Percentiles rank a stretch among this genome's conserved stretches.
Evolutionary conservation across 2,888 invertebrate genomes (phyloP).

Genomic region (Salticus scenicus): DNA sequence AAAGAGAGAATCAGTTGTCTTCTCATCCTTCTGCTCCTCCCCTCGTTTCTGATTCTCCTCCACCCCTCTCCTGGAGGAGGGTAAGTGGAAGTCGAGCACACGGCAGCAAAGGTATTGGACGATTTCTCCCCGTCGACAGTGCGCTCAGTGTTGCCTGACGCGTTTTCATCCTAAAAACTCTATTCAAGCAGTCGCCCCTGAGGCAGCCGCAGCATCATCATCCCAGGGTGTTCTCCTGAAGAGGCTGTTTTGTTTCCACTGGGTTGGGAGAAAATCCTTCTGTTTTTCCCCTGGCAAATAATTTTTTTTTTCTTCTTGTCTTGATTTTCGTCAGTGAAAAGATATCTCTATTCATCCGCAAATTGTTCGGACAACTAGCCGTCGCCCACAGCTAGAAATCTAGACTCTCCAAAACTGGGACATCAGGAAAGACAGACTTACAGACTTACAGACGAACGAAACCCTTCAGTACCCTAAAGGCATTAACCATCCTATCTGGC

Average conservation of each 20-base stretch:
- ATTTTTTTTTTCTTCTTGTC: not conserved
- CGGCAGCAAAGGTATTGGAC: conserved; percentile 56
- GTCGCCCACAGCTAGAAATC: conserved; percentile 13
- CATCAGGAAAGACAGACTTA: not conserved
- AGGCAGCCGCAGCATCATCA: conserved; percentile 43
- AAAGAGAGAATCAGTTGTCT: not conserved
- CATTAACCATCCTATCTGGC: not conserved
- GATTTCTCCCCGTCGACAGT: conserved; percentile 35
- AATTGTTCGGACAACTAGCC: conserved; percentile 18
- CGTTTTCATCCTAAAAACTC: conserved; percentile 60
- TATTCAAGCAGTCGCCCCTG: conserved; percentile 50
- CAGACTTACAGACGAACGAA: too few species aligned
- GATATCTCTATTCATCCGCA: not conserved
- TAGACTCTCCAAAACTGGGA: conserved; percentile 9
- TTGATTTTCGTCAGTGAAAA: not conserved
- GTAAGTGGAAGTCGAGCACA: not conserved
- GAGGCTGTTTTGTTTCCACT: conserved; percentile 1
- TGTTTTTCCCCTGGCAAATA: not conserved
- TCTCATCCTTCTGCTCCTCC: conserved; percentile 39
- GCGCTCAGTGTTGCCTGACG: conserved; percentile 50
- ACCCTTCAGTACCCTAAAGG: not conserved
- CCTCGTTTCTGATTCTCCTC: conserved; percentile 35
- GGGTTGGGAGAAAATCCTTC: not conserved
- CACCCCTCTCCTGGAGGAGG: conserved; percentile 19
- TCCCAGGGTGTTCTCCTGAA: not conserved